Evolutionary conservation across 1,140 invertebrate genomes (phyloP), one percentile per base, ranked within the genome.

Genomic region (Drosophila fuyamai): DNA sequence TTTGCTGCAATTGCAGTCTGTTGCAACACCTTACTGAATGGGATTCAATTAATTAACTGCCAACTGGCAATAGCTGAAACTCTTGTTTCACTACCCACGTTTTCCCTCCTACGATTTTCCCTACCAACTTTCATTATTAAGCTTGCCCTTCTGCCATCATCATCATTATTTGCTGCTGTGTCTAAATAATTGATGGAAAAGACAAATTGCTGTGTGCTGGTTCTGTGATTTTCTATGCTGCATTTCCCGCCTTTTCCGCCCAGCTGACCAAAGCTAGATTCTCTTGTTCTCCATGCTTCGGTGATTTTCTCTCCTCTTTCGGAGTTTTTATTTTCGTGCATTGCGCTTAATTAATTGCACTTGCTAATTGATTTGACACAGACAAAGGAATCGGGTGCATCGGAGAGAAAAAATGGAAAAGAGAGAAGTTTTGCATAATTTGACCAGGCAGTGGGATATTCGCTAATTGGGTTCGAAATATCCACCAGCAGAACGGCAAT

Each of bases 11-110:
- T 41, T 75, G 65, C 53, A 58, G 43, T 38, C 43, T 38, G 48
- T 46, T 61, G 54, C 71, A 71, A 68, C 67, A 71, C 63, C 51
- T 57, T 71, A 41, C 63, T 44, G 71, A 72, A 81, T 68, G 57
- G 72, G 73, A 85, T 86, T 85, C 82, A 85, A 85, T 85, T 85
- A 85, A 85, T 85, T 85, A 85, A 76, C 79, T 76, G 79, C 72
- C 82, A 85, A 76, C 79, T 76, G 79, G 67, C 82, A 85, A 86
- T 85, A 75, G 82, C 54, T 50, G 60, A 18, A 23, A 44, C 29
- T 10, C 36, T 32, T 50, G 27, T 35, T 50, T 50, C 27, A 14
- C 16, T 43, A 38, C 48, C 62, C 50, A 27, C 18, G 4, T 43
- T 41, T 27, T 13, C 38, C 7, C 40, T 23, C 8, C 32, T 9